Percentiles rank a stretch among this genome's conserved stretches.
Evolutionary conservation across 2,888 invertebrate species (phyloP).

Genomic region (Geophilus truncorum): DNA sequence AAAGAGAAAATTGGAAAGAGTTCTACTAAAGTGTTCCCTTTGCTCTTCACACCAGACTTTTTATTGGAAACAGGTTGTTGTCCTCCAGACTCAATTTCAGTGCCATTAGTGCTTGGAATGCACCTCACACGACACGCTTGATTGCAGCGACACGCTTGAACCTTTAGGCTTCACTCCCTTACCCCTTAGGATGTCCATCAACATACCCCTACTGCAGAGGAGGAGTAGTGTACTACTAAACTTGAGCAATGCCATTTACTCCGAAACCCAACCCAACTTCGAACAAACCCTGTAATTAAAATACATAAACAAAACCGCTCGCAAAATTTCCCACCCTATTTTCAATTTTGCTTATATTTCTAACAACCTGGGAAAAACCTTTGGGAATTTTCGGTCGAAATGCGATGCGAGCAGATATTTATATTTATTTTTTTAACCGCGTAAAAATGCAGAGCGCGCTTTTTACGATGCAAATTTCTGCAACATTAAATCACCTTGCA

Average conservation of each 20-base stretch:
- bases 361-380: too few relatives aligned
- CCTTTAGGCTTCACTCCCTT: constrained; percentile 22
- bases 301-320: background rate
- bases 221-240: background rate
- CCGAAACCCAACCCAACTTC: too few relatives aligned
- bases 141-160: constrained; percentile 27
- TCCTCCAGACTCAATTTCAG: constrained; percentile 27
- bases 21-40: constrained; percentile 24
- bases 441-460: background rate
- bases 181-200: constrained; percentile 14
- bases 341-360: background rate
- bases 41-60: constrained; percentile 22
- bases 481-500: constrained; percentile 18
- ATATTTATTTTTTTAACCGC: background rate
- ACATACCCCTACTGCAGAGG: constrained; percentile 6
- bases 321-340: background rate
- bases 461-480: constrained; percentile 24
- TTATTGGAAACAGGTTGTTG: constrained; percentile 27
- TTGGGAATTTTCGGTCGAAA: too few relatives aligned
- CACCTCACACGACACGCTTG: constrained; percentile 27
- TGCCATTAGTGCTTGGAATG: constrained; percentile 25
- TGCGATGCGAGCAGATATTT: background rate
- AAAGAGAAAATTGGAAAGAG: constrained; percentile 13
- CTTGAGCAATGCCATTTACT: background rate
- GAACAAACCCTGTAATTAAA: background rate